Conservation (phyloP, 1,140 invertebrate genomes). For the Laupala kohalensis region DNA sequence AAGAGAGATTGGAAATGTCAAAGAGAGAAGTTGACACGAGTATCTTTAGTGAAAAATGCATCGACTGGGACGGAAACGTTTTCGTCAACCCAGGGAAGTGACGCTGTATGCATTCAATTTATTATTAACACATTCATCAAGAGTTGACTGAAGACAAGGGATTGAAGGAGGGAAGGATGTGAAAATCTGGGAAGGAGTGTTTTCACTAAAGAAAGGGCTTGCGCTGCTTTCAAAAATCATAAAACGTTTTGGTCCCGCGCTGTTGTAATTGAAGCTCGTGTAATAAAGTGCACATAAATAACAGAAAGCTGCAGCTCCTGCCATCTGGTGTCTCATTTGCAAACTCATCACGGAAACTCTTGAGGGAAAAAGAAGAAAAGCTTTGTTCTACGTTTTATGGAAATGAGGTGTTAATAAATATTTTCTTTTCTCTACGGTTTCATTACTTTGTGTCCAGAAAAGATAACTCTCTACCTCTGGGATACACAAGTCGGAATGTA, state of each 20-base stretch:
- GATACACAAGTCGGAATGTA: too few relatives aligned
- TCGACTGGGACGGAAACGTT: neutral
- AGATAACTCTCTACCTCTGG: neutral
- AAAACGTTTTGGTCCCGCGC: neutral
- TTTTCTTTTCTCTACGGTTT: neutral
- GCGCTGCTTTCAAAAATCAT: neutral
- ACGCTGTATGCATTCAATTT: neutral
- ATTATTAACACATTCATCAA: neutral
- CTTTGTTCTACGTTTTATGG: neutral
- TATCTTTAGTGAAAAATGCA: neutral
- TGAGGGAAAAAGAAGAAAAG: neutral
- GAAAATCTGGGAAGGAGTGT: neutral
- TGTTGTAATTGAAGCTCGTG: neutral
- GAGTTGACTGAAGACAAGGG: too few relatives aligned
- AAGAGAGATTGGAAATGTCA: too few relatives aligned
- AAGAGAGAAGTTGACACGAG: too few relatives aligned
- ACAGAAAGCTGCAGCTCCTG: neutral
- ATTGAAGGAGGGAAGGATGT: too few relatives aligned
- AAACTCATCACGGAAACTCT: neutral
- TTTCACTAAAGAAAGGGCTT: too few relatives aligned
- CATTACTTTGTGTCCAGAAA: neutral
- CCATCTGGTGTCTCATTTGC: neutral
- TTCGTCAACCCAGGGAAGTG: neutral
- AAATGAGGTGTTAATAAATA: neutral
- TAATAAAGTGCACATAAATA: neutral